Evolutionary conservation across 2,797 vertebrate genomes (phyloP), one percentile per base, ranked within the genome.

Genomic region (Coilia nasus): DNA sequence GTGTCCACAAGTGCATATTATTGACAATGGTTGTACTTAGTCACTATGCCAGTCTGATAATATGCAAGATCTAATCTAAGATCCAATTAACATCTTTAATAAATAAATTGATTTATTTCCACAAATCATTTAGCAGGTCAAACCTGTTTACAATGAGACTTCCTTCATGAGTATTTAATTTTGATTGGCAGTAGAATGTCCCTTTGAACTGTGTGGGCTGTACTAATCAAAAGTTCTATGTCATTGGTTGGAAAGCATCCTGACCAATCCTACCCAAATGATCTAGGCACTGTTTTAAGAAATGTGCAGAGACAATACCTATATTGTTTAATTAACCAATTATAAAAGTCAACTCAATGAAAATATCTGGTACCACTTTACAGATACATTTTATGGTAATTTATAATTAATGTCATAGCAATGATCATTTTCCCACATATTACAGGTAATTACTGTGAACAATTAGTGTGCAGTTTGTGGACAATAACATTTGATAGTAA

Each of bases 101-200:
- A 25, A 67, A 28, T 67, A 25, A 15, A 67, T 67, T 67, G 62
- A 67, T 67, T 67, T 67, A 28, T 67, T 11, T 28, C 62, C 15
- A 9, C 31, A 12, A 4, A 7, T 50, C 12, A 50, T 25, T 25
- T 25, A 67, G 23, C 25, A 67, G 62, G 2, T 25, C 31, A 67
- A 64, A 64, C 31, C 62, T 67, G 62, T 67, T 67, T 23, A 67
- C 62, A 67, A 12, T 67, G 62, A 67, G 23, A 10, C 23, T 28
- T 67, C 62, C 62, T 28, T 67, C 62, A 67, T 67, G 62, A 67
- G 31, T 67, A 25, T 67, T 67, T 67, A 2, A 67, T 67, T 67
- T 67, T 23, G 31, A 67, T 67, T 67, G 62, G 62, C 64, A 71
- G 64, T 14, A 71, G 25, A 71, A 25, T 31, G 25, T 71, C 64